Conservation (phyloP, 2,888 invertebrate species). For the Patella caerulea region DNA sequence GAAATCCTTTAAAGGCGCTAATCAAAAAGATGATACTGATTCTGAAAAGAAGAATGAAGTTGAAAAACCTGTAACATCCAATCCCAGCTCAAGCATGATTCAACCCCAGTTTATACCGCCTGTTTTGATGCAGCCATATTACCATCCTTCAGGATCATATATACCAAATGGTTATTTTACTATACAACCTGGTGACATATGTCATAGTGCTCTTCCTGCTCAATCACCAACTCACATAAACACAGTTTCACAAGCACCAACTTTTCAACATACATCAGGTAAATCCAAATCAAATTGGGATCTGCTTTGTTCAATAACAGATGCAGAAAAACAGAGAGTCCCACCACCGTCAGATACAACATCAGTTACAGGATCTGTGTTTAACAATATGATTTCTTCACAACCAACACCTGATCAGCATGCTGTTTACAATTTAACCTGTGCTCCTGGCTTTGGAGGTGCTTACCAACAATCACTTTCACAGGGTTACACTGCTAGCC, state of each 20-base stretch:
- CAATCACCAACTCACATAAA: constrained; percentile 17
- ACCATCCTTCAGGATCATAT: constrained; percentile 18
- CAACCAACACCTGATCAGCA: no score
- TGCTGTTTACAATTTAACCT: no score
- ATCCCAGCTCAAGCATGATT: constrained; percentile 18
- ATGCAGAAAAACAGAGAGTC: constrained; percentile 37
- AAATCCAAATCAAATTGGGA: constrained; percentile 61
- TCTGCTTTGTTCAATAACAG: constrained; percentile 56
- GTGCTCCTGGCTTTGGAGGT: no score
- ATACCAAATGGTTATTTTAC: constrained; percentile 16
- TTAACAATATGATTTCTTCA: constrained; percentile 30
- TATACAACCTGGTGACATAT: constrained; percentile 23
- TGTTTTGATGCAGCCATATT: constrained; percentile 24
- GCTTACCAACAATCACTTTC: no score
- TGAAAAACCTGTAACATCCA: background rate
- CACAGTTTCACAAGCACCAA: constrained; percentile 15
- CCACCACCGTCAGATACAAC: constrained; percentile 49
- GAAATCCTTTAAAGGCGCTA: constrained; percentile 41
- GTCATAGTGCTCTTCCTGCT: constrained; percentile 27
- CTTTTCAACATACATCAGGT: constrained; percentile 32
- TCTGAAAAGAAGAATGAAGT: constrained; percentile 12
- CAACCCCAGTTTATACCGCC: constrained; percentile 16
- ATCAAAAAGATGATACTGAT: constrained; percentile 21
- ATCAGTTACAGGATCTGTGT: constrained; percentile 57
- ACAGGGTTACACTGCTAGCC: no score